Evolutionary conservation across 2,797 vertebrate species (phyloP), one percentile per base, ranked within the genome.

Genomic region (Oreochromis grahami): DNA sequence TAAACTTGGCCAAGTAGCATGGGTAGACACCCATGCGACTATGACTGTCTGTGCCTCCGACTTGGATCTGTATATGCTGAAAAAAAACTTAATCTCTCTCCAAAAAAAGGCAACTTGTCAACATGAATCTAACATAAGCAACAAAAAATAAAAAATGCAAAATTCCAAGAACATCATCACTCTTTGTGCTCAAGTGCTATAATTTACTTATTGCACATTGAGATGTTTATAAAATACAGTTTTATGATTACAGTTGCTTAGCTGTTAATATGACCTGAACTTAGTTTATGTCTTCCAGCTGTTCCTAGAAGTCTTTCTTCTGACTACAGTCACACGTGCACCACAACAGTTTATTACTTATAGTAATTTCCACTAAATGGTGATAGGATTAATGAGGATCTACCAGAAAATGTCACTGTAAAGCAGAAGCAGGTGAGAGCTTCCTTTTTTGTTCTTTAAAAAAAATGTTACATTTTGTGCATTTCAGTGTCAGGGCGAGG

Each of bases 101-200:
- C n/a, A 65, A 68, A 38, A 41, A 9, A 41, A 43, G 8, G 8
- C 36, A 68, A 19, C 19, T 5, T 63, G 19, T 7, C 60, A 36
- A 38, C 13, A 68, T 0, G 8, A 26, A 68, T 68, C 38, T 43
- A 24, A 68, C 1, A 26, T 43, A 68, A 68, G 65, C 21, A 9
- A 45, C 8, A 6, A 70, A 45, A 43, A 68, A 24, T 36, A 0
- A 24, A 26, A 68, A 21, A 34, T 3, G 17, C 0, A 34, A 19
- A 34, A 34, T 6, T 34, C 19, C 56, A 36, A 63, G 34, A n/a
- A n/a, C n/a, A 65, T 21, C 1, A 13, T 15, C 5, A 14, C 7
- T 14, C n/a, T 41, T 24, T 36, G 38, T 68, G 36, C 12, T 24
- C 7, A 55, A 55, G 53, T 29, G 24, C 53, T 56, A 15, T 56